Base-by-base conservation (phyloP, 2,888 invertebrate species). In the Notocelia uddmanniana region DNA sequence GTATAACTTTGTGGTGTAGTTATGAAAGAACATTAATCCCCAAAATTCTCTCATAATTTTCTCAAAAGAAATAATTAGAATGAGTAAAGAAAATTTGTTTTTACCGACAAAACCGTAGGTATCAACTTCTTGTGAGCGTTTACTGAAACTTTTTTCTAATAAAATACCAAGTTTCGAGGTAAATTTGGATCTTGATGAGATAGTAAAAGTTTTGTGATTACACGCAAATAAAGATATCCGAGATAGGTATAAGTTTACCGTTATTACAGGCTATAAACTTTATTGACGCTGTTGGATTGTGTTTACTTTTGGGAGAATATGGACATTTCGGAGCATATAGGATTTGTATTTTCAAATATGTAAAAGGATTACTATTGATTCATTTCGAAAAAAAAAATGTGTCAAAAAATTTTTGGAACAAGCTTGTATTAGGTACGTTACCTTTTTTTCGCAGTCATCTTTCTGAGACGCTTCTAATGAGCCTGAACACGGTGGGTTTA, bases 61-160 rank as follows among this genome's bases (percentile, higher is more conserved):
- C 34, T 63, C 13, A 34, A 50, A 31, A 52, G 34, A 63, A n/a
- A n/a, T n/a, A n/a, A 63, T 26, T 3, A 26, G 5, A 3, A 26
- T 26, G 26, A 26, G 26, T 3, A 5, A 41, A 41, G 13, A 6
- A 3, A 41, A 11, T 11, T 11, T 23, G 52, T 64, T 64, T 41
- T 64, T 64, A 54, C 31, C 15, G 0, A 37, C 34, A 34, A 37
- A 52, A 15, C 41, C 19, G 37, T 64, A 64, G 31, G 31, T 31
- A 26, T 3, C 3, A 8, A 23, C 37, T 37, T 37, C 21, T 63
- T 63, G 63, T 52, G 34, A 63, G 37, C 52, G 64, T 37, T 64
- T 64, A 23, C 52, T 54, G 21, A 54, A 54, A 64, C 52, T 64
- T 64, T 64, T 37, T 64, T 64, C 52, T 64, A 52, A 68, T 68